Evolutionary conservation across 2,888 invertebrate species (phyloP).

Genomic region (Neoitamus cyanurus): DNA sequence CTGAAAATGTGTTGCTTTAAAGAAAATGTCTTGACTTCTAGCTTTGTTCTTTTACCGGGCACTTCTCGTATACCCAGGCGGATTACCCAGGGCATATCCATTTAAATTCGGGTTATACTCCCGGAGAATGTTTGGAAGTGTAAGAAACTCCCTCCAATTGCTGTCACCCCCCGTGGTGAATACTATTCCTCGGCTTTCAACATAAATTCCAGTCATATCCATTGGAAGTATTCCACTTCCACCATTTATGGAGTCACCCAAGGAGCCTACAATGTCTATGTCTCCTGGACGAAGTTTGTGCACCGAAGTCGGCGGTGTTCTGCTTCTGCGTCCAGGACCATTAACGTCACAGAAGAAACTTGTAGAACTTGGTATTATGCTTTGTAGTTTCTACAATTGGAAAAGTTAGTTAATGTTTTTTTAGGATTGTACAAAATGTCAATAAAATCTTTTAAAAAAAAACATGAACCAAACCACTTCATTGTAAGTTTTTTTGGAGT

Average conservation of each 20-base stretch:
- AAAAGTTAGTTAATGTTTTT: no score
- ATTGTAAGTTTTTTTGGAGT: no score
- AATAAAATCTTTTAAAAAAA: no score
- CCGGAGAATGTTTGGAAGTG: constrained; percentile 72
- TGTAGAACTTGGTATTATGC: neutral
- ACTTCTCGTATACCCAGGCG: constrained; percentile 65
- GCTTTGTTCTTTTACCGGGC: constrained; percentile 55
- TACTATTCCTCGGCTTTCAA: constrained; percentile 68
- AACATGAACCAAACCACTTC: no score
- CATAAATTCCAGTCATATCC: constrained; percentile 62
- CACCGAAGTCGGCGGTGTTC: constrained; percentile 68
- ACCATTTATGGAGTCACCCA: constrained; percentile 73
- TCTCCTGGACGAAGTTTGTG: constrained; percentile 69
- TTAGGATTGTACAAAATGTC: no score
- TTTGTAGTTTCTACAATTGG: neutral
- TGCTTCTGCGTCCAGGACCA: constrained; percentile 60
- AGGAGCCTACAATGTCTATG: constrained; percentile 70
- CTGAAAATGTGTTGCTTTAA: neutral
- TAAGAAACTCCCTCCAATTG: constrained; percentile 69
- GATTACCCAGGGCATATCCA: constrained; percentile 71
- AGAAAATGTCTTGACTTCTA: neutral
- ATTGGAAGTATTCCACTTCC: constrained; percentile 68
- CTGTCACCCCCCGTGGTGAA: constrained; percentile 69
- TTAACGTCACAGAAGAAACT: constrained; percentile 62
- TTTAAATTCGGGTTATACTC: constrained; percentile 74